Percentiles rank a stretch among this genome's conserved stretches.
Evolutionary conservation across 1,140 invertebrate genomes (phyloP).

Genomic region (Campodea augens): DNA sequence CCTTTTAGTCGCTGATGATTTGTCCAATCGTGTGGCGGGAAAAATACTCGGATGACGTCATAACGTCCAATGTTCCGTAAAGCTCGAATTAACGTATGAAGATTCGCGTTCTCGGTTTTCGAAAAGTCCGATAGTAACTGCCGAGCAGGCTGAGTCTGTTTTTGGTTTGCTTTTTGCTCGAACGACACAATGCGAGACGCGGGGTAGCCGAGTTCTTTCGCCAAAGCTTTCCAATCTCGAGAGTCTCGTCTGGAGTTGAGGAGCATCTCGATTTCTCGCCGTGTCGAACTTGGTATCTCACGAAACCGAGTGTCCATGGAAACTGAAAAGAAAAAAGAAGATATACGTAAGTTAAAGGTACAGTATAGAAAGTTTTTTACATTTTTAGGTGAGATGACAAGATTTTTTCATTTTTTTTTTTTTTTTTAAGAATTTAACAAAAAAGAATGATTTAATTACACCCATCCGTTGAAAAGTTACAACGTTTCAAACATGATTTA

Average conservation of each 20-base stretch:
- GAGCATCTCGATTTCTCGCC: conserved; percentile 9
- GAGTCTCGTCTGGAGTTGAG: conserved; percentile 7
- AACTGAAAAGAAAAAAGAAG: conserved; percentile 6
- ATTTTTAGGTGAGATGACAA: no score
- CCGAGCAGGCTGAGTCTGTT: conserved; percentile 7
- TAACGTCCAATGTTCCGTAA: conserved; percentile 9
- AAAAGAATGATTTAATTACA: no score
- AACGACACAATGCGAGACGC: conserved; percentile 8
- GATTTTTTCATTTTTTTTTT: no score
- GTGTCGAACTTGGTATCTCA: conserved; percentile 6
- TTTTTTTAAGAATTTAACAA: no score
- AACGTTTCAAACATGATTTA: no score
- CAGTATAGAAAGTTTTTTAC: background rate
- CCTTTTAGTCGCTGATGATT: background rate
- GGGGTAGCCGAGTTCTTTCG: conserved; percentile 10
- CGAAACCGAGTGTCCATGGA: conserved; percentile 8
- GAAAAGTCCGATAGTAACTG: conserved; percentile 9
- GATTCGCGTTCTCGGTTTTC: conserved; percentile 9
- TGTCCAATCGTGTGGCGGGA: conserved; percentile 1
- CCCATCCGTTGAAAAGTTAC: no score
- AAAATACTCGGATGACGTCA: conserved; percentile 6
- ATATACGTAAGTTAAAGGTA: conserved; percentile 6
- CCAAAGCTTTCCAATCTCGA: conserved; percentile 10
- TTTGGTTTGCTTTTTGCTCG: conserved; percentile 9
- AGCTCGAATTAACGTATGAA: conserved; percentile 4